Evolutionary conservation across 2,113 vertebrate genomes (phyloP).

Genomic region (Camarhynchus parvulus): DNA sequence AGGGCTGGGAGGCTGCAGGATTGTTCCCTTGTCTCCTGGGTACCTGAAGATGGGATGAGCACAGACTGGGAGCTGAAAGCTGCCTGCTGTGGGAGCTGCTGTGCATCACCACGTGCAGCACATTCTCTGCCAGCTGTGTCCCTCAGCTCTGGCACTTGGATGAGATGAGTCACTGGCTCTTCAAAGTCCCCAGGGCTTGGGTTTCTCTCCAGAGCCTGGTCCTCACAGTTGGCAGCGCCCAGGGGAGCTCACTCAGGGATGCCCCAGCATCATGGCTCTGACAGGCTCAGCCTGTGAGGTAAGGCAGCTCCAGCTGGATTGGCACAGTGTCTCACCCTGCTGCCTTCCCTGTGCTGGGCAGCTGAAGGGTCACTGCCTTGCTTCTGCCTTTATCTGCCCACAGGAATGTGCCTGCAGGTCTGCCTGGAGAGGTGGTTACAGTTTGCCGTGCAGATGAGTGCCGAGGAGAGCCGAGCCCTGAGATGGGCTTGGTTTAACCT

Average conservation of each 20-base stretch:
- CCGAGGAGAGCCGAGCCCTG: neutral
- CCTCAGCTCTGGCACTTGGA: neutral
- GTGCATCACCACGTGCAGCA: neutral
- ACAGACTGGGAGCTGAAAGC: neutral
- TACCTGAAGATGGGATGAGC: neutral
- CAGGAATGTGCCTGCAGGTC: accelerated
- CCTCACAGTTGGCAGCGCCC: neutral
- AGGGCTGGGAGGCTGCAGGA: neutral
- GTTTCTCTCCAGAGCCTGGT: neutral
- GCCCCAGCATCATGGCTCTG: neutral
- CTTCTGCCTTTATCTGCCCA: neutral
- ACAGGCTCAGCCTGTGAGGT: too few species aligned
- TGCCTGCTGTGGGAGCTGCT: neutral
- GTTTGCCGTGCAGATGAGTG: too few species aligned
- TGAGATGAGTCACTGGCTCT: neutral
- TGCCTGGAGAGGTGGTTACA: neutral
- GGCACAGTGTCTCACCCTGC: accelerated
- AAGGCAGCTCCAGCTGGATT: neutral
- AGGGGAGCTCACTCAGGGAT: neutral
- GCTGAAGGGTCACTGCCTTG: neutral
- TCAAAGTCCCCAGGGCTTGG: neutral
- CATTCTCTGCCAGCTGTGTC: neutral
- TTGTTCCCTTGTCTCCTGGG: neutral
- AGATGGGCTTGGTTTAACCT: accelerated
- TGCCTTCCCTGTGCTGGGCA: neutral